These are phyloP conservation scores for Phaethornis superciliosus DNA, from an alignment of 2,113 vertebrate genomes.

Conservation along the genomic window DNA sequence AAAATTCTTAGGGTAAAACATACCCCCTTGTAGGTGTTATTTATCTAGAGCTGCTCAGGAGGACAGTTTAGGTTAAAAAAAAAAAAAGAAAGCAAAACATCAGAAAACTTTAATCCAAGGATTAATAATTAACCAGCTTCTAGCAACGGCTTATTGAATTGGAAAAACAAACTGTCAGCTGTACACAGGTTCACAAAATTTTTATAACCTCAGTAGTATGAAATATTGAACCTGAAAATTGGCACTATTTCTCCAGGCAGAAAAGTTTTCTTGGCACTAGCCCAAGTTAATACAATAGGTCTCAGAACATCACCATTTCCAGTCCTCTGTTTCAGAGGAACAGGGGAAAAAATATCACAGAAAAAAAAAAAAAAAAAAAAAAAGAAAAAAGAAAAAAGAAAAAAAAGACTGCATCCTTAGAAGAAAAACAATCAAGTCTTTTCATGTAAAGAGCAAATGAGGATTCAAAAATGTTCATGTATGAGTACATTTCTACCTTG, in stretches of 20 bases:
- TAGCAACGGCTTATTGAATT: constrained; percentile 3
- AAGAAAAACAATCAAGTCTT: not conserved
- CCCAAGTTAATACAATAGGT: constrained; percentile 36
- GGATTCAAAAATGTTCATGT: not conserved
- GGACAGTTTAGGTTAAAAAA: not conserved
- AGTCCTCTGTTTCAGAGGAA: constrained; percentile 1
- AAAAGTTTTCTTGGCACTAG: constrained; percentile 31
- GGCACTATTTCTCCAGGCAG: constrained; percentile 14
- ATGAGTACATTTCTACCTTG: not conserved
- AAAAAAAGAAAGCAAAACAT: not conserved
- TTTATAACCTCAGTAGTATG: not conserved
- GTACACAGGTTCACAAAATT: constrained; percentile 13
- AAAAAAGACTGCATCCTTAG: not conserved
- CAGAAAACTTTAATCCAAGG: not conserved
- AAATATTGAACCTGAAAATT: constrained; percentile 47
- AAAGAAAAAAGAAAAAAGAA: not conserved
- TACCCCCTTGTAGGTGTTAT: not conserved
- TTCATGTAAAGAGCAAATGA: not conserved
- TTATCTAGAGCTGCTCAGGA: not conserved
- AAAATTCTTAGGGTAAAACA: not conserved
- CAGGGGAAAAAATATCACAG: fast-evolving
- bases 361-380: not conserved
- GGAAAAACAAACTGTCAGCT: constrained; percentile 1
- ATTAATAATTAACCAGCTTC: constrained; percentile 43
- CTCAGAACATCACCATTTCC: not conserved